Base-by-base conservation (phyloP, 2,888 invertebrate genomes). In the Pyrocoelia pectoralis region DNA sequence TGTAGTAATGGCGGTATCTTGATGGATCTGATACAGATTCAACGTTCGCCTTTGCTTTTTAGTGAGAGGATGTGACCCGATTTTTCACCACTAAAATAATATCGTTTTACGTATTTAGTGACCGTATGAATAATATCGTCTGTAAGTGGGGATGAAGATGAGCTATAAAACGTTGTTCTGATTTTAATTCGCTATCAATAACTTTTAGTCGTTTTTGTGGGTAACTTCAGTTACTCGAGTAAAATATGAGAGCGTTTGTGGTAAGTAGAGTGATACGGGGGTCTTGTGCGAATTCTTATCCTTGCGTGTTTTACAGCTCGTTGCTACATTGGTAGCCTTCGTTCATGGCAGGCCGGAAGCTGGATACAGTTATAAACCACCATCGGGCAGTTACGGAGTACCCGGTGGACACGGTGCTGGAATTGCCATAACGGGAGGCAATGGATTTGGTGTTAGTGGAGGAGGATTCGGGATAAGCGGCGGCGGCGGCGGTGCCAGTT, bases 291-390 rank as follows among this genome's bases (percentile, higher is more conserved):
- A 65, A 67, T 60, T 64, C 62, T 56, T 33, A 33, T 2, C 9
- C 14, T 41, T 46, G 46, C 18, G 46, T 18, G 46, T 17, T 17
- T 46, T 74, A 58, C 69, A 76, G 76, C 73, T 76, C 67, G 63
- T 72, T 56, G 75, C 73, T 72, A 70, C 75, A 13, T 69, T 86
- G 69, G 85, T 85, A 82, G 84, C 85, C 62, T 81, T 85, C 79
- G 85, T 84, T 78, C 83, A 84, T 78, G 86, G 84, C 56, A 82
- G 86, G 66, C 86, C 86, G 77, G 86, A 86, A 81, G 84, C 85
- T 73, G 85, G 85, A 72, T 84, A 85, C 79, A 83, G 83, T 76
- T 86, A 86, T 80, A 79, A 68, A 68, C 65, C 74, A 70, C 77
- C 77, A 17, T 74, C 74, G 10, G 73, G 72, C 52, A 73, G 72